Conservation (phyloP, 2,797 vertebrate genomes). For the Pogoniulus pusillus region DNA sequence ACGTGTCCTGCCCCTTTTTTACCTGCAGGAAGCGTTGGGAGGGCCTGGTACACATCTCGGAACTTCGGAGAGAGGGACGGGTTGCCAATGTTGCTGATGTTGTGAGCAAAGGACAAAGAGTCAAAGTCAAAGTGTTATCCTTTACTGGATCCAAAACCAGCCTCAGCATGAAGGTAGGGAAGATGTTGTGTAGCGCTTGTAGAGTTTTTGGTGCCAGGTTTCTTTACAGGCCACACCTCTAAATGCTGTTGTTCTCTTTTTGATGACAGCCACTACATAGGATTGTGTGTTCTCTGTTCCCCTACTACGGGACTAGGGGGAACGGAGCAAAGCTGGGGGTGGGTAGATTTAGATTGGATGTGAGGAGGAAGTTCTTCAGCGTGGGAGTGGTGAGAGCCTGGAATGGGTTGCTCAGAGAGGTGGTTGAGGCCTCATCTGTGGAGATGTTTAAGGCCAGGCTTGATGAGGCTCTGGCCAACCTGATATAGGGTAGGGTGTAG, state of each 20-base stretch:
- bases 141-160: constrained; percentile 99
- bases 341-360: no score
- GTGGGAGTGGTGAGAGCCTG: no score
- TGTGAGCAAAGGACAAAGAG: constrained; percentile 96
- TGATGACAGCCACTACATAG: not conserved
- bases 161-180: constrained; percentile 96
- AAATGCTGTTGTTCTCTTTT: not conserved
- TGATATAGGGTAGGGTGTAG: no score
- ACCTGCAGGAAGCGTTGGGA: constrained; percentile 93
- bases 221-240: fast-evolving
- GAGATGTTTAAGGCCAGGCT: no score
- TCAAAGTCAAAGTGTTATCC: constrained; percentile 96
- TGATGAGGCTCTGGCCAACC: no score
- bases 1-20: not conserved
- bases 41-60: constrained; percentile 96
- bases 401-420: no score
- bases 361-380: no score
- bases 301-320: no score
- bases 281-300: no score
- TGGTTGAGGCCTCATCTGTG: no score
- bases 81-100: constrained; percentile 98
- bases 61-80: constrained; percentile 92
- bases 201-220: not conserved
- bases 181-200: not conserved
- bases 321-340: no score